Conservation (phyloP, 2,888 invertebrate species). For the Drosophila austrosaltans region DNA sequence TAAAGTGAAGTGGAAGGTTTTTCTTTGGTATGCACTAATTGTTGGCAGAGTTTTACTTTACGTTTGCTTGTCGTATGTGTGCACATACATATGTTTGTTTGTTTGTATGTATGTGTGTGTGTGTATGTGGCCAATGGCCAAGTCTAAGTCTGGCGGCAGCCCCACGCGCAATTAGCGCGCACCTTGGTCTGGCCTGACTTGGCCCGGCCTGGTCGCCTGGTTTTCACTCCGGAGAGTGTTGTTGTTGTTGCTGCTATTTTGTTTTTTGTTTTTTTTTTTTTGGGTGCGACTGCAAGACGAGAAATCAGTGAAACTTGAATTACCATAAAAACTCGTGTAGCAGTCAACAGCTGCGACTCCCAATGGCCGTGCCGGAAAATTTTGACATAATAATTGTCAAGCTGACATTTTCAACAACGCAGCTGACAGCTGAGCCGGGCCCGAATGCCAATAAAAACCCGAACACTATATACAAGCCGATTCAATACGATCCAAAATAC, state of each 20-base stretch:
- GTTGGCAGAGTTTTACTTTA: slow-evolving; percentile 42
- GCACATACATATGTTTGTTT: no score
- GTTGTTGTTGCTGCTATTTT: slow-evolving; percentile 16
- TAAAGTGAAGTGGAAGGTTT: not conserved
- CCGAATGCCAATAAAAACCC: slow-evolving; percentile 34
- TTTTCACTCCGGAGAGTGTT: slow-evolving; percentile 46
- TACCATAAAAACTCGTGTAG: slow-evolving; percentile 78
- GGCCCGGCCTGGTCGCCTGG: slow-evolving; percentile 7
- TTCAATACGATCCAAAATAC: no score
- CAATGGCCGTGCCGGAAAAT: slow-evolving; percentile 64
- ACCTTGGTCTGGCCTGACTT: slow-evolving; percentile 44
- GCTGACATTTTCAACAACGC: slow-evolving; percentile 80
- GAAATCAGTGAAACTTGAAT: slow-evolving; percentile 78
- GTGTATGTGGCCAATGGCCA: slow-evolving; percentile 27
- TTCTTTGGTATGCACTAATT: slow-evolving; percentile 74
- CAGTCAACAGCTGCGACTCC: slow-evolving; percentile 73
- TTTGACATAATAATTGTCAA: slow-evolving; percentile 82
- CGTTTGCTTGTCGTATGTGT: not conserved
- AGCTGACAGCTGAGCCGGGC: slow-evolving; percentile 75
- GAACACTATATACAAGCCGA: slow-evolving; percentile 8
- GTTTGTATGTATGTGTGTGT: no score
- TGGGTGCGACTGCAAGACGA: slow-evolving; percentile 64
- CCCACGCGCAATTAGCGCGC: slow-evolving; percentile 65
- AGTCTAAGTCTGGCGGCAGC: slow-evolving; percentile 35
- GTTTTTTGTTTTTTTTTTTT: slow-evolving; percentile 40